phyloP scores from a whole-genome alignment of 2,113 vertebrate species.

The Solenodon paradoxus region DNA sequence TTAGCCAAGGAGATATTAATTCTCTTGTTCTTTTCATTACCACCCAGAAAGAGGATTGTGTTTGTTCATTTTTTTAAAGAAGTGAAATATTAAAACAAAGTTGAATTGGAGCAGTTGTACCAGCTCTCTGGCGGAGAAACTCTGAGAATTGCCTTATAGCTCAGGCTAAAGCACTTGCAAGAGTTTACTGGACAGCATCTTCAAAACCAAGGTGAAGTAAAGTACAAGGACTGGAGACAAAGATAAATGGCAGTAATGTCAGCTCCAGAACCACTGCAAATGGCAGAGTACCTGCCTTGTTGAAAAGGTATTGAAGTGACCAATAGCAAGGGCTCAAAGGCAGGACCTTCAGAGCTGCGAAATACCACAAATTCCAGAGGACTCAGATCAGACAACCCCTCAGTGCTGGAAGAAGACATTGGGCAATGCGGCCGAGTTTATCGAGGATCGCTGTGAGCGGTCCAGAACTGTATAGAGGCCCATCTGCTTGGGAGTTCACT shows the following conservation, averaged over 20 bases:
- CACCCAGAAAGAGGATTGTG: constrained; percentile 32
- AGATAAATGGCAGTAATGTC: not conserved
- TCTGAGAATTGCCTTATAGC: not conserved
- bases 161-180: not conserved
- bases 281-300: not conserved
- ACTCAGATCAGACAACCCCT: not conserved
- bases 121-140: not conserved
- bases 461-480: not conserved
- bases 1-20: not conserved
- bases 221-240: not conserved
- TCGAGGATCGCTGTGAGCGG: not conserved
- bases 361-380: not conserved
- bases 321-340: not conserved
- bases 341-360: not conserved
- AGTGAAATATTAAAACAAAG: not conserved
- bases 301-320: not conserved
- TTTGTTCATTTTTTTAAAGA: constrained; percentile 25
- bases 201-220: not conserved
- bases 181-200: not conserved
- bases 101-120: not conserved
- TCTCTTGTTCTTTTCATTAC: constrained; percentile 36
- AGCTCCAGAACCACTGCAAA: not conserved
- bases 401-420: not conserved
- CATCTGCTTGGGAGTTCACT: not conserved
- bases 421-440: not conserved